phyloP scores from a whole-genome alignment of 2,113 vertebrate genomes.

The Lophochroa leadbeateri region DNA sequence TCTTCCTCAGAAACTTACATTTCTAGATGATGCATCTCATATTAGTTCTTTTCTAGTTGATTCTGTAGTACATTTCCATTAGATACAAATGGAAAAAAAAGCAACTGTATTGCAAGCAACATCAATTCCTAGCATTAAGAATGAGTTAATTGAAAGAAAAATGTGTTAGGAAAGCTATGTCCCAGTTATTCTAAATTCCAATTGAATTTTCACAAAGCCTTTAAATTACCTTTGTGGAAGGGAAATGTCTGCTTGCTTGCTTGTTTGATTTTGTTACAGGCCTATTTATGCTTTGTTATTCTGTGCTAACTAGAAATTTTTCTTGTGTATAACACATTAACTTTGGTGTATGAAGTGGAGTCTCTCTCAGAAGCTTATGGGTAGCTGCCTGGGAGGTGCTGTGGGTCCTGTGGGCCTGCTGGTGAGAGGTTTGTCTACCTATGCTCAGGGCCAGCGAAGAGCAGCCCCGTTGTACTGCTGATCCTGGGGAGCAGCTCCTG shows the following conservation, averaged over 20 bases:
- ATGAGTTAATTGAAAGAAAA: conserved; percentile 16
- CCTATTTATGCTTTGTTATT: neutral
- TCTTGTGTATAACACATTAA: neutral
- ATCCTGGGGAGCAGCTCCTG: neutral
- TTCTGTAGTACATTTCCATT: conserved; percentile 9
- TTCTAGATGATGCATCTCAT: conserved; percentile 1
- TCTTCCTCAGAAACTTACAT: conserved; percentile 29
- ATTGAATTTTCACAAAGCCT: conserved; percentile 4
- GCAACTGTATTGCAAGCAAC: neutral
- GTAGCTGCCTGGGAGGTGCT: fast-evolving
- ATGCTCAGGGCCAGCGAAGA: neutral
- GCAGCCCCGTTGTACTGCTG: neutral
- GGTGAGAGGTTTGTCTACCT: fast-evolving
- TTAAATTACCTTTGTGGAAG: neutral
- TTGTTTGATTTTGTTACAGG: neutral
- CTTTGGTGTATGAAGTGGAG: fast-evolving
- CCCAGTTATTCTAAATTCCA: neutral
- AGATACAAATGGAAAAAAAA: neutral
- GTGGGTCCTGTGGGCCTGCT: fast-evolving
- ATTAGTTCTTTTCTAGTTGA: conserved; percentile 8
- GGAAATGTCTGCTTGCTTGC: neutral
- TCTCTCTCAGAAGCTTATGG: neutral
- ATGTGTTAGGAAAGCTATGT: neutral
- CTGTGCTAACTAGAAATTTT: neutral
- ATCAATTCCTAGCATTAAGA: neutral